Conservation (phyloP, 2,797 vertebrate species). For the Aphelocoma californica region DNA sequence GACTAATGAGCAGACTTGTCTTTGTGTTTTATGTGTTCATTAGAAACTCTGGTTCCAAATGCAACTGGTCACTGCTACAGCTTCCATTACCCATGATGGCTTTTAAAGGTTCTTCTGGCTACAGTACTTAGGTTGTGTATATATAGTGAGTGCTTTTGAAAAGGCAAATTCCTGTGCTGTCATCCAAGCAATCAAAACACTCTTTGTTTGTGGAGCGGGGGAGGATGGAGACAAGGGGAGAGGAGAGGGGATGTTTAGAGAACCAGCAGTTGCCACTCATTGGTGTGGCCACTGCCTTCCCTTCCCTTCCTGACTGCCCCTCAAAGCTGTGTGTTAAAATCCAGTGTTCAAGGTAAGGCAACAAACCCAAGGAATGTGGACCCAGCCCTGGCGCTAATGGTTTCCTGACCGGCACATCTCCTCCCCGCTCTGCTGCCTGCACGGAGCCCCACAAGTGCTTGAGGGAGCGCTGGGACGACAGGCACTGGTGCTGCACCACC, state of each 20-base stretch:
- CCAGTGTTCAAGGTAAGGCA: background rate
- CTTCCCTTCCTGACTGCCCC: background rate
- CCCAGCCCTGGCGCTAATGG: background rate
- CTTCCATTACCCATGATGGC: background rate
- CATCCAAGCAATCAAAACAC: conserved; percentile 57
- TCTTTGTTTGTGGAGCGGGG: background rate
- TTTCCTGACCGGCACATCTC: background rate
- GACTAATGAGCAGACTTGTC: background rate
- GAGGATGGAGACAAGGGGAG: background rate
- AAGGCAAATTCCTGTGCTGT: conserved; percentile 53
- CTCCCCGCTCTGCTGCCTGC: background rate
- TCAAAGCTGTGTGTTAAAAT: background rate
- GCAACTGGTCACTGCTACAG: background rate
- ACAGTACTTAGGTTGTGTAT: background rate
- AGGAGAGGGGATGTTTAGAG: background rate
- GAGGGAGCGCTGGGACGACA: background rate
- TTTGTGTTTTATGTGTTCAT: background rate
- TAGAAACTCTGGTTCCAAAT: background rate
- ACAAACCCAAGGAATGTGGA: background rate
- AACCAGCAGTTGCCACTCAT: background rate
- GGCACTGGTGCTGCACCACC: background rate
- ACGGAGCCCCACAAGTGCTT: background rate
- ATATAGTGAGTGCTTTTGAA: background rate
- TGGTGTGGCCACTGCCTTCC: background rate
- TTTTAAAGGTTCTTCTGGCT: conserved; percentile 39